These are phyloP conservation scores for Phylloscopus trochiloides DNA, from an alignment of 2,113 vertebrate genomes.

Conservation along the genomic window DNA sequence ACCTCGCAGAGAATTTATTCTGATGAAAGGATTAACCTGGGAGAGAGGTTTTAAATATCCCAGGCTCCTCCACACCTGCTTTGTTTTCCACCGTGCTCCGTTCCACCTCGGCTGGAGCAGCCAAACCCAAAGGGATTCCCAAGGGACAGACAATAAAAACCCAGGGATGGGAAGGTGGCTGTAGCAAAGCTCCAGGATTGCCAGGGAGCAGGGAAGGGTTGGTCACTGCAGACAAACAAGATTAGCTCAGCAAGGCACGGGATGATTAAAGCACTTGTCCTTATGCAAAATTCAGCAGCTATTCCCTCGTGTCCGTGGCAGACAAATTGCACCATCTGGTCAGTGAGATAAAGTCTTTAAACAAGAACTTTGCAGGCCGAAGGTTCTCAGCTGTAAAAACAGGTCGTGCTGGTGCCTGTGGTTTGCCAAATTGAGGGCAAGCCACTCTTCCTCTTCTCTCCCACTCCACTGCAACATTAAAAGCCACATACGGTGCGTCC, in stretches of 20 bases:
- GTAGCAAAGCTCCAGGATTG: not conserved
- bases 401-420: not conserved
- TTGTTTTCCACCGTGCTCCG: not conserved
- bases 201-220: not conserved
- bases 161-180: not conserved
- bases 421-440: not conserved
- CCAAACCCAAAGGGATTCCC: not conserved
- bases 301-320: not conserved
- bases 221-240: conserved; percentile 9
- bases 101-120: not conserved
- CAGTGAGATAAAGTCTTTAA: conserved; percentile 50
- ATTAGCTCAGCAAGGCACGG: conserved; percentile 13
- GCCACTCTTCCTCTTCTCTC: not conserved
- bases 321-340: conserved; percentile 69
- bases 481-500: not conserved
- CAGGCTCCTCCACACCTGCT: not conserved
- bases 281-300: conserved; percentile 64
- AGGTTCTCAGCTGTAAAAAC: not conserved
- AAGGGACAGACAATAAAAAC: not conserved
- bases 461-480: not conserved
- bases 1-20: not conserved
- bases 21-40: not conserved
- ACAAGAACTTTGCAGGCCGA: not conserved
- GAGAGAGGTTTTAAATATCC: not conserved
- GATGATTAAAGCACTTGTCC: conserved; percentile 50